Base-by-base conservation (phyloP, 23 tunicate species). In the Styela plicata region DNA sequence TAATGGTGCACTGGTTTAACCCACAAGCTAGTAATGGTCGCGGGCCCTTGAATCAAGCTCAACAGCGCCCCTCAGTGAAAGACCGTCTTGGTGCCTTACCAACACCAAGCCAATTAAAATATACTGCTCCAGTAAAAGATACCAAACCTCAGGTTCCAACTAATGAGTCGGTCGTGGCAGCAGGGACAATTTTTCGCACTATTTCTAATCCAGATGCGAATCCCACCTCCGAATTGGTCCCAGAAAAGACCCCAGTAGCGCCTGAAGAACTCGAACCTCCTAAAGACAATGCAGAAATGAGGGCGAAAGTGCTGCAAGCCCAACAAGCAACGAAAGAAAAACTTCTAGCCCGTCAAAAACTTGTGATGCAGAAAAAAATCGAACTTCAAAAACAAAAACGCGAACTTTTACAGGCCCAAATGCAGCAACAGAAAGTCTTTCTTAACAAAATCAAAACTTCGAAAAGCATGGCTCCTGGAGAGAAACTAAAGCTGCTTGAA, bases 1-100 rank as follows among this genome's bases (percentile, higher is more conserved):
- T 96, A 24, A 84, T 88, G 67, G 97, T 91, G 22, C 88, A 84
- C 62, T 96, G 92, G 92, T 85, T 70, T 83, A 89, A 82, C 33
- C 82, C 77, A 1, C 74, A 76, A 36, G 75, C 26, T 26, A 81
- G 35, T 34, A 82, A 69, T 33, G 62, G 69, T 31, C 73, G 34
- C 32, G 65, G 29, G 0, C 52, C 32, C 20, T 62, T 22, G 36
- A 26, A 20, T 29, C 77, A 71, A 30, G 18, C 64, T 33, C 37
- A 76, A 25, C 64, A 36, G 33, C 29, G 70, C 27, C 32, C 79
- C 21, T 53, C 89, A 3, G 86, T 90, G 17, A 90, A 90, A 52
- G 96, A 90, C 22, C 79, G 96, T 23, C 74, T 90, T 0, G 96
- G 96, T 16, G 22, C 62, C 3, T 57, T 90, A 24, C 89, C 96